A percentile compares a stretch with the other conserved stretches of the same genome.
These are phyloP conservation scores for Fregetta grallaria DNA, from an alignment of 2,113 vertebrate genomes.

Conservation along the genomic window DNA sequence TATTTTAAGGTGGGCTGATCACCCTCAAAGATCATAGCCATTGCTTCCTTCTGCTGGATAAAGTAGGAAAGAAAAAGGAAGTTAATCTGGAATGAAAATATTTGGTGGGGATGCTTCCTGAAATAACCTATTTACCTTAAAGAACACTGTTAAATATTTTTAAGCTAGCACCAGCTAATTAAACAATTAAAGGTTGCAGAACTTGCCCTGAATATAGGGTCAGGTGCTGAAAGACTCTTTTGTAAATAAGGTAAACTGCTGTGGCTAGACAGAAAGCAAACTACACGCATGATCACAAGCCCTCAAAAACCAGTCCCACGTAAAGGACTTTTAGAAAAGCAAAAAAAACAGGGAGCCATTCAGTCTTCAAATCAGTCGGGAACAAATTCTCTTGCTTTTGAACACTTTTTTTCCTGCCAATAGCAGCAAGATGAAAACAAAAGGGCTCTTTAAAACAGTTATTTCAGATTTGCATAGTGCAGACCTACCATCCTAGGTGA, in stretches of 20 bases:
- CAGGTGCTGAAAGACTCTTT: constrained; percentile 22
- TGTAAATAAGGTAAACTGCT: constrained; percentile 32
- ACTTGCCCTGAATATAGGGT: neutral
- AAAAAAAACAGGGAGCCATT: constrained; percentile 24
- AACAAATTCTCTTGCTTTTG: constrained; percentile 44
- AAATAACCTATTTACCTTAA: neutral
- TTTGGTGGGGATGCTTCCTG: neutral
- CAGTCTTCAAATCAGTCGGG: neutral
- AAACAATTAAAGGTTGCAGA: constrained; percentile 7
- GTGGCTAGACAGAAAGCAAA: constrained; percentile 49
- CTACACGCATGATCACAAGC: constrained; percentile 4
- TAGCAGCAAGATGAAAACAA: constrained; percentile 45
- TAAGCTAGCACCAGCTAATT: neutral
- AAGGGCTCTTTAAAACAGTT: constrained; percentile 7
- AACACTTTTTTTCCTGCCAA: constrained; percentile 34
- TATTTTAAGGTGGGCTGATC: neutral
- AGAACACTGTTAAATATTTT: neutral
- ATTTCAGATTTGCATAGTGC: constrained; percentile 20
- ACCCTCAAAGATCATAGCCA: neutral
- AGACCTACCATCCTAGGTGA: neutral
- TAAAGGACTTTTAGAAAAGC: constrained; percentile 8
- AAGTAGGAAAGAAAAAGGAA: neutral
- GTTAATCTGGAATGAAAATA: neutral
- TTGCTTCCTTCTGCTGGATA: neutral
- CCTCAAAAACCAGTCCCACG: neutral